Evolutionary conservation across 2,797 vertebrate species (phyloP).

Genomic region (Fistularia tabacaria): DNA sequence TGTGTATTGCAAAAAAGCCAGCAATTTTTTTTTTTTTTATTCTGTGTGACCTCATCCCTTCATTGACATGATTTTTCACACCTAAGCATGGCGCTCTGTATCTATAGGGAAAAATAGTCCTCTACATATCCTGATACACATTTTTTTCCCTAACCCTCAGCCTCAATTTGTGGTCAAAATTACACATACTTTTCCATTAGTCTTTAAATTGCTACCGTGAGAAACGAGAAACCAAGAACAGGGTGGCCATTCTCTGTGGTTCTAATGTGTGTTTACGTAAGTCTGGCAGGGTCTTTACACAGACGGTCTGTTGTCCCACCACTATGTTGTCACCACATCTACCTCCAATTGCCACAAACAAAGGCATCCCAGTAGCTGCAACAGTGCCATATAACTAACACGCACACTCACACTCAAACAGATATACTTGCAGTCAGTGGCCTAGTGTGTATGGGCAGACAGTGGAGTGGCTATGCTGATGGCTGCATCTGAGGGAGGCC

Average conservation of each 20-base stretch:
- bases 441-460: slow-evolving; percentile 49
- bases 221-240: slow-evolving; percentile 29
- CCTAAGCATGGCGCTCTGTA: too few relatives aligned
- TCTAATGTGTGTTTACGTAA: slow-evolving; percentile 11
- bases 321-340: slow-evolving; percentile 40
- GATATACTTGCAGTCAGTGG: slow-evolving; percentile 25
- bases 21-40: slow-evolving; percentile 6
- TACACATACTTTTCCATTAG: slow-evolving; percentile 24
- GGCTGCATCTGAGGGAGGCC: slow-evolving; percentile 54
- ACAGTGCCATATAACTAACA: slow-evolving; percentile 7
- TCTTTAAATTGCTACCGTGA: slow-evolving; percentile 16
- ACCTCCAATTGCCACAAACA: slow-evolving; percentile 52
- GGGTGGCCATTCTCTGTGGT: slow-evolving; percentile 17
- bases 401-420: slow-evolving; percentile 13
- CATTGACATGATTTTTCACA: too few relatives aligned
- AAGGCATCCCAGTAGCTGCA: slow-evolving; percentile 53
- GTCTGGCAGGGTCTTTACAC: slow-evolving; percentile 24
- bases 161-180: slow-evolving; percentile 8
- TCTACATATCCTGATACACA: too few relatives aligned
- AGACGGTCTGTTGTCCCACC: slow-evolving; percentile 43
- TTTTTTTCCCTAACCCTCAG: neutral
- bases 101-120: too few relatives aligned
- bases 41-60: slow-evolving; percentile 14
- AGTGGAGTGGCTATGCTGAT: slow-evolving; percentile 55
- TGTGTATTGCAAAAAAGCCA: slow-evolving; percentile 50